phyloP scores from a whole-genome alignment of 2,888 invertebrate species.

The Matsumyia berberina region DNA sequence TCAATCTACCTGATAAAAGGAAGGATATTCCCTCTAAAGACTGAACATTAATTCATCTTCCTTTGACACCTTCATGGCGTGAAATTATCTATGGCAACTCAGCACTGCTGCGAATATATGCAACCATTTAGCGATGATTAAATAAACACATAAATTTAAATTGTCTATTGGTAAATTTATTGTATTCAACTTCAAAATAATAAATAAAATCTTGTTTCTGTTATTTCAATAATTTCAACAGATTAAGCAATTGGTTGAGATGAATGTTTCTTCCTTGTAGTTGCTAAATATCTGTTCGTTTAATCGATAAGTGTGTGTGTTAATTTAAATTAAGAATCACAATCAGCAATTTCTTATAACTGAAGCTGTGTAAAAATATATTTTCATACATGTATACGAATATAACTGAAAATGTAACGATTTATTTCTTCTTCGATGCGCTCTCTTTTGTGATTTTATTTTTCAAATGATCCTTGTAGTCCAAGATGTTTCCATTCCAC shows the following conservation, averaged over 20 bases:
- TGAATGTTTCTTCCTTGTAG: slow-evolving; percentile 31
- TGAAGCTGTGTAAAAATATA: slow-evolving; percentile 72
- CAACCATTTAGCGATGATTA: neutral
- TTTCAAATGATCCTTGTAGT: slow-evolving; percentile 97
- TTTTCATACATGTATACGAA: slow-evolving; percentile 26
- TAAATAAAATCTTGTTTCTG: slow-evolving; percentile 69
- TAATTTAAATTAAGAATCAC: slow-evolving; percentile 73
- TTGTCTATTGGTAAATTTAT: slow-evolving; percentile 75
- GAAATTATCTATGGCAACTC: too few species aligned
- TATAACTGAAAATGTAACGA: slow-evolving; percentile 28
- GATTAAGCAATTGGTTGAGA: slow-evolving; percentile 64
- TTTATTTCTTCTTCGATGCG: slow-evolving; percentile 79
- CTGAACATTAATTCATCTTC: too few species aligned
- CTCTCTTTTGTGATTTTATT: slow-evolving; percentile 90
- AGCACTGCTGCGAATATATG: too few species aligned
- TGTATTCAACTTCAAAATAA: slow-evolving; percentile 75
- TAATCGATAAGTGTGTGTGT: slow-evolving; percentile 52
- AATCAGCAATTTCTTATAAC: slow-evolving; percentile 63
- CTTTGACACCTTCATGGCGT: too few species aligned
- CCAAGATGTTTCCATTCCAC: slow-evolving; percentile 98
- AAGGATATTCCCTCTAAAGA: too few species aligned
- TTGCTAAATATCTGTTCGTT: slow-evolving; percentile 51
- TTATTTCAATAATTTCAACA: slow-evolving; percentile 61
- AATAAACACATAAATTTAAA: slow-evolving; percentile 14
- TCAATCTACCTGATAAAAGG: too few species aligned